Evolutionary conservation across 1,140 invertebrate species (phyloP).

Genomic region (Paracyclopina nana): DNA sequence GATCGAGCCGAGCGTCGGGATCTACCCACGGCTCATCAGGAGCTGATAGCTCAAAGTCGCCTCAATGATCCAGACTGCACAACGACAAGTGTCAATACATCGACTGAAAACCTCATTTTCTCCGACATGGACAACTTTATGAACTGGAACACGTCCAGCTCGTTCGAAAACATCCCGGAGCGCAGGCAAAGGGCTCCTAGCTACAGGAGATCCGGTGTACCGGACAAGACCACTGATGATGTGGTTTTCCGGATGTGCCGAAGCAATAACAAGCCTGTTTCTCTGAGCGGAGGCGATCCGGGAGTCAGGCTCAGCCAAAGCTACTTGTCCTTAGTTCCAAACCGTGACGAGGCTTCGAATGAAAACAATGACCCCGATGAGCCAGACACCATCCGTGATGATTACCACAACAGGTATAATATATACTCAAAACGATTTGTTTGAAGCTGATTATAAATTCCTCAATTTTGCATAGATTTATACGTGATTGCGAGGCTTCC

Average conservation of each 20-base stretch:
- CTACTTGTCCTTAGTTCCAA: constrained; percentile 13
- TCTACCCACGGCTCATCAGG: constrained; percentile 33
- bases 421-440: no score
- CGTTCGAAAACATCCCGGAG: constrained; percentile 17
- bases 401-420: no score
- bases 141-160: constrained; percentile 20
- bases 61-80: background rate
- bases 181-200: constrained; percentile 22
- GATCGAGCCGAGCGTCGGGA: constrained; percentile 53
- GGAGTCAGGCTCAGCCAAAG: background rate
- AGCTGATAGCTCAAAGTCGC: constrained; percentile 18
- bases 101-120: constrained; percentile 7
- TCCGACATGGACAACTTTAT: constrained; percentile 20
- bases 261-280: constrained; percentile 23
- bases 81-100: background rate
- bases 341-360: constrained; percentile 14
- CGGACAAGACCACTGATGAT: constrained; percentile 48
- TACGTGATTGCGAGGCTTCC: constrained; percentile 47
- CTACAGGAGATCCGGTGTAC: constrained; percentile 27
- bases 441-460: no score
- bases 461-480: constrained; percentile 56
- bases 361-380: constrained; percentile 31
- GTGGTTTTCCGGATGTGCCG: constrained; percentile 53
- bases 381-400: constrained; percentile 58
- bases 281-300: background rate